Percentiles rank a stretch among this genome's conserved stretches.
Evolutionary conservation across 37 sponge, comb jelly and placozoan genomes (phyloP).

Genomic region (Ianthella basta): DNA sequence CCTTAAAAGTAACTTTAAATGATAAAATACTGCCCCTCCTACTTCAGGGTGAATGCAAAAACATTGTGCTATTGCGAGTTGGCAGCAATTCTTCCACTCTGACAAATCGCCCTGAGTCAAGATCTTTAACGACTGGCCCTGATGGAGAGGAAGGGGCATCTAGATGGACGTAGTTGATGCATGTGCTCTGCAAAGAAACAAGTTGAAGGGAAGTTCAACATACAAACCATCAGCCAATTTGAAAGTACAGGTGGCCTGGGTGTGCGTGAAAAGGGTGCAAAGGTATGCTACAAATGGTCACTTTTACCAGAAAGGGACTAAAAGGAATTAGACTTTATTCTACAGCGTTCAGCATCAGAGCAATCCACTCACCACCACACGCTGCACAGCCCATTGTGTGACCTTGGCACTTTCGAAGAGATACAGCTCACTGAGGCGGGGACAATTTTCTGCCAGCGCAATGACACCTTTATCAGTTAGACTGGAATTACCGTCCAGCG

Average conservation of each 20-base stretch:
- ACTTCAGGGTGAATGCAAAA: neutral
- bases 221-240: no score
- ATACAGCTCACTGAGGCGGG: slow-evolving; percentile 65
- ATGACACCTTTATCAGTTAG: slow-evolving; percentile 79
- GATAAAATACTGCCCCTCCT: neutral
- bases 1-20: neutral
- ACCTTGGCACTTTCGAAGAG: slow-evolving; percentile 80
- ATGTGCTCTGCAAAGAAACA: slow-evolving; percentile 10
- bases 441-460: slow-evolving; percentile 74
- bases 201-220: neutral
- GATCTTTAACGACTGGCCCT: slow-evolving; percentile 79
- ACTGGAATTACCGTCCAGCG: slow-evolving; percentile 61
- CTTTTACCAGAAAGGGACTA: no score
- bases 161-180: slow-evolving; percentile 48
- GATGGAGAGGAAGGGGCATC: slow-evolving; percentile 65
- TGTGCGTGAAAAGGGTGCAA: no score
- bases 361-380: slow-evolving; percentile 58
- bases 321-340: no score
- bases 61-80: no score
- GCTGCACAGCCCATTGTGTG: slow-evolving; percentile 66
- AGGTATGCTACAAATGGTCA: no score
- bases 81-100: slow-evolving; percentile 52
- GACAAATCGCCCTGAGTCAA: slow-evolving; percentile 79
- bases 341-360: neutral
- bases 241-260: neutral